Base-by-base conservation (phyloP, 1,140 invertebrate species). In the Eupeodes corollae region DNA sequence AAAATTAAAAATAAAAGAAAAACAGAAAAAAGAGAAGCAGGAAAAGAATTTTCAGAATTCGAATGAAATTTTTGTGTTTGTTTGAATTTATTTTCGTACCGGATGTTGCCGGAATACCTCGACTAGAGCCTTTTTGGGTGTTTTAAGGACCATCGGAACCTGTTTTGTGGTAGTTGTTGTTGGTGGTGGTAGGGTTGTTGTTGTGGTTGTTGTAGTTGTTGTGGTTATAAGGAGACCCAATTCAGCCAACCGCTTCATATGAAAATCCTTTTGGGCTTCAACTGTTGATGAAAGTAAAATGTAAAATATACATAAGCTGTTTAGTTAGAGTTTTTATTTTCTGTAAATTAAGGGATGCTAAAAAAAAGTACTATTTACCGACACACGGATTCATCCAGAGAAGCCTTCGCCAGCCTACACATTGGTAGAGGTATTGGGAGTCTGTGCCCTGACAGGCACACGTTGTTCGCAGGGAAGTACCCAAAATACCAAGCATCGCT, bases 321-420 rank as follows among this genome's bases (percentile, higher is more conserved):
- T 41, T 41, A 41, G 16, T 15, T 41, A 19, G 5, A 15, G 2
- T 21, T 18, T 41, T 14, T 14, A 6, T 12, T 12, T 41, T 3
- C 16, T 19, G 3, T 16, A 3, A 5, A 12, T 41, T 15, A 5
- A 5, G 34, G 33, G 10, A 35, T n/a, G 11, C 1, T 19, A 12
- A 5, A 48, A 35, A 43, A 35, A 21, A 35, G 21, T 35, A 42
- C 31, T 32, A 75, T 85, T 82, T 70, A 92, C 89, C 87, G 44
- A 92, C 88, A 64, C 89, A 92, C 6, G 88, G 86, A 63, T 92
- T 92, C 42, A 91, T 79, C 88, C 88, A 91, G 5, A 92, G 76
- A n/a, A 91, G 75, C 39, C 88, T 68, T 56, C 91, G 86, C 88
- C 88, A 92, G 35, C 87, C 88, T 3, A 91, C 72, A 56, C 89